Conservation (phyloP, 2,888 invertebrate species). For the Amblyjoppa proteus region DNA sequence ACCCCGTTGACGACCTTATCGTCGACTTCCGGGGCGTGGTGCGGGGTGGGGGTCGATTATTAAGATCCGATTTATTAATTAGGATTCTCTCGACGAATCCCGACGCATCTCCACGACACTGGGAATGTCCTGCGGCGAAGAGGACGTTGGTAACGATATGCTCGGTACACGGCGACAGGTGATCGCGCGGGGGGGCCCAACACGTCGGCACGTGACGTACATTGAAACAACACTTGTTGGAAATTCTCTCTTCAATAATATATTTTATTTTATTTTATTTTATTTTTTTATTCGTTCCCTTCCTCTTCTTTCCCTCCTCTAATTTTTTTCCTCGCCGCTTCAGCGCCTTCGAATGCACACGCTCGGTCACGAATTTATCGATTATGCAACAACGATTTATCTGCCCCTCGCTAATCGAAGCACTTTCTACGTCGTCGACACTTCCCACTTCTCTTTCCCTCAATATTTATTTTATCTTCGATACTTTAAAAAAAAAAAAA, state of each 20-base stretch:
- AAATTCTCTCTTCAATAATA: slow-evolving; percentile 41
- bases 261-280: background rate
- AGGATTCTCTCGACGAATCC: slow-evolving; percentile 80
- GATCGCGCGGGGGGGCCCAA: slow-evolving; percentile 66
- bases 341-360: slow-evolving; percentile 18
- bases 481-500: too few species aligned
- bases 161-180: slow-evolving; percentile 58
- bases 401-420: background rate
- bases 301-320: background rate
- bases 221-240: slow-evolving; percentile 73
- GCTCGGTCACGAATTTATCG: background rate
- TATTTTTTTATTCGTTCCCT: background rate
- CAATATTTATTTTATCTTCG: background rate
- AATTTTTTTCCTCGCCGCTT: slow-evolving; percentile 37
- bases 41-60: slow-evolving; percentile 35
- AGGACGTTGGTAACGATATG: slow-evolving; percentile 72
- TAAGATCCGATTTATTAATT: slow-evolving; percentile 48
- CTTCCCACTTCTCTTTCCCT: background rate
- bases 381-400: background rate
- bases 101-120: slow-evolving; percentile 77
- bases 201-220: slow-evolving; percentile 79
- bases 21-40: slow-evolving; percentile 16
- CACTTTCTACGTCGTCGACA: background rate
- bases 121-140: slow-evolving; percentile 75
- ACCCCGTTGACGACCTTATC: slow-evolving; percentile 17